phyloP scores from a whole-genome alignment of 2,113 vertebrate species.

The Neolamprologus caudopunctatus region DNA sequence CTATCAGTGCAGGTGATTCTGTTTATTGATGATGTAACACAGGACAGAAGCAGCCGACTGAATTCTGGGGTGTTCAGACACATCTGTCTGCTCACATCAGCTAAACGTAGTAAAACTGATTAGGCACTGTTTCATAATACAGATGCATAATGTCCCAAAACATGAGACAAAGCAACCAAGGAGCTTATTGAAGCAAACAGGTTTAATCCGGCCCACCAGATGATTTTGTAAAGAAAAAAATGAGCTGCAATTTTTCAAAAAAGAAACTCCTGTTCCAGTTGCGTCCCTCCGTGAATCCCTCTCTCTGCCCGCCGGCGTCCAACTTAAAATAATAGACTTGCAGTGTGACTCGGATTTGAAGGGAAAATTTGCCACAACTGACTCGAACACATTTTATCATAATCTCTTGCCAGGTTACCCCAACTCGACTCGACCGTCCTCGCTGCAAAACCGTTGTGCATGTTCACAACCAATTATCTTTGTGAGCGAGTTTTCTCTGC shows the following conservation, averaged over 20 bases:
- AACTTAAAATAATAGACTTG: background rate
- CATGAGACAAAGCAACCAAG: background rate
- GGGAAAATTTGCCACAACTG: background rate
- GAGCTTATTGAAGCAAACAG: background rate
- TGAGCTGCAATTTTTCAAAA: background rate
- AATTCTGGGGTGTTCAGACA: background rate
- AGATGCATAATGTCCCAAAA: background rate
- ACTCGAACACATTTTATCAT: rapidly evolving
- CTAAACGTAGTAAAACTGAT: background rate
- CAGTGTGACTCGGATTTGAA: rapidly evolving
- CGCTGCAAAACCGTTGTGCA: background rate
- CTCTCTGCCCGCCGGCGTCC: rapidly evolving
- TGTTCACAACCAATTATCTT: background rate
- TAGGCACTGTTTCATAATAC: background rate
- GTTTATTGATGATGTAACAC: background rate
- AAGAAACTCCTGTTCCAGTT: background rate
- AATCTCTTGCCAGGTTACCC: no score
- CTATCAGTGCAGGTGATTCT: background rate
- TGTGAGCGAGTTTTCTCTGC: background rate
- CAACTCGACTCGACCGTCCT: background rate
- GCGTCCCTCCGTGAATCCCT: background rate
- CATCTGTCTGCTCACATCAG: background rate
- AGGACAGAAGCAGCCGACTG: background rate
- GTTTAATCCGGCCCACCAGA: background rate
- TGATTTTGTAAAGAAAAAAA: background rate